Evolutionary conservation across 2,888 invertebrate genomes (phyloP).

Genomic region (Leptinotarsa peninsularis): DNA sequence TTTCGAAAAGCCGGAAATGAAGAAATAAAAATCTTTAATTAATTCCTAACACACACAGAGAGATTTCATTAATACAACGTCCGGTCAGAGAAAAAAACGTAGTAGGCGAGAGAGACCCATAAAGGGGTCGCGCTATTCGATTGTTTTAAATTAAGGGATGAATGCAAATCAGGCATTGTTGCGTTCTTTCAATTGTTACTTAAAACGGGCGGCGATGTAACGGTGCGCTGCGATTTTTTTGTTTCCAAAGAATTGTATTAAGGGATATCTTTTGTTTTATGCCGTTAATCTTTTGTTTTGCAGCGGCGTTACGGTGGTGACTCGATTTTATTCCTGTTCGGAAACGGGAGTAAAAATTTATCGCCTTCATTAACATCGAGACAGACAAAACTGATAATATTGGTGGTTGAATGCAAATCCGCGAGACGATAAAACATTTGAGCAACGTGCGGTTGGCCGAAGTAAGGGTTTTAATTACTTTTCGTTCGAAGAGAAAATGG

Average conservation of each 20-base stretch:
- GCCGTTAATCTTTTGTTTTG: conserved; percentile 50
- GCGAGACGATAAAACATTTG: conserved; percentile 45
- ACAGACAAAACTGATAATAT: conserved; percentile 48
- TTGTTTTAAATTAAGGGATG: conserved; percentile 60
- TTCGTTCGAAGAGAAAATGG: conserved; percentile 1
- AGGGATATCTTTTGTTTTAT: conserved; percentile 60
- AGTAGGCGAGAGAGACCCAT: conserved; percentile 37
- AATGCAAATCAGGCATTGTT: conserved; percentile 63
- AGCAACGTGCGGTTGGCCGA: conserved; percentile 22
- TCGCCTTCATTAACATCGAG: conserved; percentile 56
- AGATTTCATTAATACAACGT: conserved; percentile 47
- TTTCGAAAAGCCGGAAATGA: conserved; percentile 52
- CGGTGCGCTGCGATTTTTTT: conserved; percentile 56
- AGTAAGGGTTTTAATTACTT: conserved; percentile 21
- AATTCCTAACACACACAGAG: conserved; percentile 42
- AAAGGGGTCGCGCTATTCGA: conserved; percentile 52
- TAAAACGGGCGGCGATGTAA: conserved; percentile 56
- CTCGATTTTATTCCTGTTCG: conserved; percentile 60
- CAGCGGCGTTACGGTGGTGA: conserved; percentile 56
- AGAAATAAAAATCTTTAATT: conserved; percentile 57
- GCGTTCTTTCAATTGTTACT: conserved; percentile 60
- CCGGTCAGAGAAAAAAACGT: conserved; percentile 43
- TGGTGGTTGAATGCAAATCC: conserved; percentile 49
- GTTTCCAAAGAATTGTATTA: conserved; percentile 58
- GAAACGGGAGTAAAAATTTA: conserved; percentile 61